Evolutionary conservation across 2,113 vertebrate genomes (phyloP), one percentile per base, ranked within the genome.

Genomic region (Siphamia tubifer): DNA sequence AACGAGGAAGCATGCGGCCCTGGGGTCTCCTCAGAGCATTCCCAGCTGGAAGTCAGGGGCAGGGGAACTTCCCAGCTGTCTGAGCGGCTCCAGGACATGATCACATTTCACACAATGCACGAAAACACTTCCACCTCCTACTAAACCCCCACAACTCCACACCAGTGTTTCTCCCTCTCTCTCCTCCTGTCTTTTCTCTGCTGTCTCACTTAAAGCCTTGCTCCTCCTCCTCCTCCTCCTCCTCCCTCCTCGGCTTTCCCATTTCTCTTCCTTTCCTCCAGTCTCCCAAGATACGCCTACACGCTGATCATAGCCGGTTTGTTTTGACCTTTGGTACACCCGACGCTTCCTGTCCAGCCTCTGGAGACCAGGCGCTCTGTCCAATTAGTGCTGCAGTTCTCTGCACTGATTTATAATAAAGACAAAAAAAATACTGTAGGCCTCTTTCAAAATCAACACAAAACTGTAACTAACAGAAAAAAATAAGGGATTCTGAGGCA

Each of bases 1-100:
- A 87, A 1, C 5, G 3, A 32, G 9, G 55, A 32, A 64, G 64
- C 64, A 16, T 27, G 54, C 43, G 76, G 51, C 57, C 68, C 23
- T 32, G 16, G 45, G 51, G 68, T 76, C 70, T 58, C 36, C 57
- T 75, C 72, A 11, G 64, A 83, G 63, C 31, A 6, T 58, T 86
- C 81, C 69, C 82, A 82, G 81, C 74, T 86, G 74, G 68, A 77
- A 74, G 45, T 28, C 13, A 36, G 47, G 42, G 25, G 40, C 47
- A 43, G 77, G 77, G 81, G 77, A 54, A 77, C 75, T 90, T 86
- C 87, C 87, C 85, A 88, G 85, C 82, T 84, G 88, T 80, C 87
- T 58, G 71, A 51, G 57, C 36, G 36, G 63, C 72, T 83, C 64
- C 81, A 83, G 69, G 79, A 84, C 66, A 40, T 56, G 81, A 88